Evolutionary conservation across 2,113 vertebrate genomes (phyloP).

Genomic region (Crypturellus undulatus): DNA sequence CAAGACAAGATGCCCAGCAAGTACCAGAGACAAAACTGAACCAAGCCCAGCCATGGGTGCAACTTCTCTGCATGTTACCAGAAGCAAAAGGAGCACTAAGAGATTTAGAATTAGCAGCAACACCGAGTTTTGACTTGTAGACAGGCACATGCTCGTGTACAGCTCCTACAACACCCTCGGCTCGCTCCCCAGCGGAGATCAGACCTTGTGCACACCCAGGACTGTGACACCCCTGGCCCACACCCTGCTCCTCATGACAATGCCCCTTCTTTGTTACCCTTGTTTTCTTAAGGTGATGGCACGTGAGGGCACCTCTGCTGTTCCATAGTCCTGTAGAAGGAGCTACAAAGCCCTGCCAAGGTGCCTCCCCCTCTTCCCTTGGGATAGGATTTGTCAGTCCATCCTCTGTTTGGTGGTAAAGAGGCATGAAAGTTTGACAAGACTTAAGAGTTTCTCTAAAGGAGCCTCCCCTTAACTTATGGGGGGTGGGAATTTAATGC

Average conservation of each 20-base stretch:
- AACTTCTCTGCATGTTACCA: not conserved
- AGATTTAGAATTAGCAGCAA: constrained; percentile 5
- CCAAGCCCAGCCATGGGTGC: not conserved
- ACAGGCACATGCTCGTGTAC: not conserved
- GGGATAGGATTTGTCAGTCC: not conserved
- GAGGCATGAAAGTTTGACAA: not conserved
- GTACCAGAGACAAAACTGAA: not conserved
- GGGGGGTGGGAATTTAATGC: not conserved
- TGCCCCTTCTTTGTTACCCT: too few species aligned
- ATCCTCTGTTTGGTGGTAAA: not conserved
- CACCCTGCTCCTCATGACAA: rapidly evolving
- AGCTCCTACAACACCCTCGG: not conserved
- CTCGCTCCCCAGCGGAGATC: not conserved
- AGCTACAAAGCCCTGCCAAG: not conserved
- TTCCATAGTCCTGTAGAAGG: not conserved
- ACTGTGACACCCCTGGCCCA: not conserved
- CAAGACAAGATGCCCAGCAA: not conserved
- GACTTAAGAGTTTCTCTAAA: not conserved
- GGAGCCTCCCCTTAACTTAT: not conserved
- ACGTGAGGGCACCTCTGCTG: not conserved
- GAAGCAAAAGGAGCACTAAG: not conserved
- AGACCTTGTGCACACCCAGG: not conserved
- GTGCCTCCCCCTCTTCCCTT: not conserved
- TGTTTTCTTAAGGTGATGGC: not conserved
- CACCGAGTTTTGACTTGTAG: constrained; percentile 6